Conservation (phyloP, 1,140 invertebrate genomes). For the Macrosteles quadrilineatus region DNA sequence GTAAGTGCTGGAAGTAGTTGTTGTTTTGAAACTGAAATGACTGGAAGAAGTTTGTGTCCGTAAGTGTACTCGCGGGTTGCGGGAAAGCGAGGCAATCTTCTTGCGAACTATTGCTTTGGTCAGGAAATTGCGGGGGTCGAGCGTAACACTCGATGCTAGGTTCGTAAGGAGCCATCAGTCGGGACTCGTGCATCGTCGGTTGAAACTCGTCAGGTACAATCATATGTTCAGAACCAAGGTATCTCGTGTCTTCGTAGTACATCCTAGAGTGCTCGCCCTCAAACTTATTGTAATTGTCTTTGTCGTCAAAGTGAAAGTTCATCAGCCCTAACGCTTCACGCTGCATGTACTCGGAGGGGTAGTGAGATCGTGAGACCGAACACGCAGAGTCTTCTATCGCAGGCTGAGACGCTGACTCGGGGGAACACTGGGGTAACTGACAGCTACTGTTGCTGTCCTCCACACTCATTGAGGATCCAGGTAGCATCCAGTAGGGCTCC, state of each 20-base stretch:
- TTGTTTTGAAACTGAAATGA: constrained; percentile 28
- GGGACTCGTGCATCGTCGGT: not conserved
- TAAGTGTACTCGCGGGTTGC: not conserved
- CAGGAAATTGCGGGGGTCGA: not conserved
- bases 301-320: constrained; percentile 30
- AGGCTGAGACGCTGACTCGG: constrained; percentile 37
- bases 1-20: constrained; percentile 32
- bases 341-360: constrained; percentile 12
- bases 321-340: constrained; percentile 15
- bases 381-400: constrained; percentile 5
- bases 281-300: constrained; percentile 21
- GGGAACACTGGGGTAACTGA: constrained; percentile 26
- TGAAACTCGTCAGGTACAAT: not conserved
- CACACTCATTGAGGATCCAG: constrained; percentile 40
- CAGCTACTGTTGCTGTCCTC: constrained; percentile 56
- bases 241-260: constrained; percentile 1
- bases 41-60: constrained; percentile 22
- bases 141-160: not conserved
- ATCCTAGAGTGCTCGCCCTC: constrained; percentile 6
- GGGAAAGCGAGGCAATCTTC: constrained; percentile 19
- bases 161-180: not conserved
- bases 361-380: constrained; percentile 7
- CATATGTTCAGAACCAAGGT: not conserved
- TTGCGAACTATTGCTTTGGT: constrained; percentile 16
- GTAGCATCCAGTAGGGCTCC: constrained; percentile 27